phyloP scores from a whole-genome alignment of 2,113 vertebrate genomes.

The Hiodon alosoides region DNA sequence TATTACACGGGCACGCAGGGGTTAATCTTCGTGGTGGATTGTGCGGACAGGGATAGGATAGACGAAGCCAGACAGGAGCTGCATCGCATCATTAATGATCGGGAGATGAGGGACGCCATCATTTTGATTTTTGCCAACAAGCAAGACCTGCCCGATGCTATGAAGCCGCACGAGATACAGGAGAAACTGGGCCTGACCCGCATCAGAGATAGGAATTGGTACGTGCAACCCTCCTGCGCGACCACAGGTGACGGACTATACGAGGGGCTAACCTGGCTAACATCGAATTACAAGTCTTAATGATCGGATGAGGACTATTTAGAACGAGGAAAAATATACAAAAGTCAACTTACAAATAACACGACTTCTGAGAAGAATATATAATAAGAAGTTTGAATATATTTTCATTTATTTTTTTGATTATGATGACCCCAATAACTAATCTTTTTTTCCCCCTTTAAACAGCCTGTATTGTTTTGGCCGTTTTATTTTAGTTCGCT shows the following conservation, averaged over 20 bases:
- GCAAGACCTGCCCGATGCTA: conserved; percentile 98
- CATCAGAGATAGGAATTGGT: conserved; percentile 99
- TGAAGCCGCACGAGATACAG: conserved; percentile 99
- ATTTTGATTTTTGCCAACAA: conserved; percentile 99
- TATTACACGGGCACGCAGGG: conserved; percentile 99
- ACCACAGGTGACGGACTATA: conserved; percentile 97
- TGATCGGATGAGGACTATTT: conserved; percentile 71
- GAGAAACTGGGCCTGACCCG: conserved; percentile 98
- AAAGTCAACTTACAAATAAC: conserved; percentile 70
- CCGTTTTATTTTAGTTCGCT: conserved; percentile 53
- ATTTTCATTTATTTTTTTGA: conserved; percentile 66
- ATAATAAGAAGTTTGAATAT: conserved; percentile 63
- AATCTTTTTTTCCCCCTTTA: conserved; percentile 57
- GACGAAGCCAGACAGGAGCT: conserved; percentile 97
- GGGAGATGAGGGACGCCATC: conserved; percentile 99
- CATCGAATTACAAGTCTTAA: conserved; percentile 99
- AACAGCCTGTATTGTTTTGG: conserved; percentile 48
- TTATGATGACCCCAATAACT: conserved; percentile 50
- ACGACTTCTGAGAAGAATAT: conserved; percentile 55
- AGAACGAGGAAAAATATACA: conserved; percentile 65
- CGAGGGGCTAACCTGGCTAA: conserved; percentile 98
- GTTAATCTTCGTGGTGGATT: conserved; percentile 98
- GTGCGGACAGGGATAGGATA: conserved; percentile 96
- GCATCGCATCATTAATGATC: conserved; percentile 97
- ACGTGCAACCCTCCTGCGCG: conserved; percentile 98